Percentiles rank a stretch among this genome's conserved stretches.
These are phyloP conservation scores for Athalia circularis DNA, from an alignment of 2,888 invertebrate genomes.

Conservation along the genomic window DNA sequence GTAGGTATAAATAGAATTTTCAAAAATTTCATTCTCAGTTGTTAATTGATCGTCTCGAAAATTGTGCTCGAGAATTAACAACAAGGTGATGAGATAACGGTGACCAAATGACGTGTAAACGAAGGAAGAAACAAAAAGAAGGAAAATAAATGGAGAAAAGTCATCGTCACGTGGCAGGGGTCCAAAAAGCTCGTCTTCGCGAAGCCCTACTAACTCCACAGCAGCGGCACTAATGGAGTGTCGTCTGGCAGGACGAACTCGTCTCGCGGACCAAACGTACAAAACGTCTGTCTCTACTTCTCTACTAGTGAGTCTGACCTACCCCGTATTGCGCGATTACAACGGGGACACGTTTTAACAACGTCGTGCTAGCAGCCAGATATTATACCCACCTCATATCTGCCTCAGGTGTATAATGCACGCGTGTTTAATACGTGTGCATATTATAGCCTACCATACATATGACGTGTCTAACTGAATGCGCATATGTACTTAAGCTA, in stretches of 20 bases:
- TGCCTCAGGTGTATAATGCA: background rate
- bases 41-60: too few species aligned
- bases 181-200: constrained; percentile 15
- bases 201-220: background rate
- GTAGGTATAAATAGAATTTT: too few species aligned
- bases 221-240: constrained; percentile 17
- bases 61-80: too few species aligned
- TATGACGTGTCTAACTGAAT: too few species aligned
- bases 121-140: background rate
- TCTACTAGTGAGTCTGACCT: background rate
- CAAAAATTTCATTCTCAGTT: too few species aligned
- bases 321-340: background rate
- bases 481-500: too few species aligned
- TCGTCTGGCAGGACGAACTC: background rate
- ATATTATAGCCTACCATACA: too few species aligned
- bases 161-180: background rate
- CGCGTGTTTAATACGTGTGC: background rate
- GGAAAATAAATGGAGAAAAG: background rate
- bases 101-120: background rate
- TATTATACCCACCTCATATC: background rate
- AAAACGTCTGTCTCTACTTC: background rate
- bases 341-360: constrained; percentile 6
- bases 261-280: background rate
- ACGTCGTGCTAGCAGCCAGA: background rate
- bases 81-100: too few species aligned